Conservation (phyloP, 2,113 vertebrate genomes). For the Noctilio leporinus region DNA sequence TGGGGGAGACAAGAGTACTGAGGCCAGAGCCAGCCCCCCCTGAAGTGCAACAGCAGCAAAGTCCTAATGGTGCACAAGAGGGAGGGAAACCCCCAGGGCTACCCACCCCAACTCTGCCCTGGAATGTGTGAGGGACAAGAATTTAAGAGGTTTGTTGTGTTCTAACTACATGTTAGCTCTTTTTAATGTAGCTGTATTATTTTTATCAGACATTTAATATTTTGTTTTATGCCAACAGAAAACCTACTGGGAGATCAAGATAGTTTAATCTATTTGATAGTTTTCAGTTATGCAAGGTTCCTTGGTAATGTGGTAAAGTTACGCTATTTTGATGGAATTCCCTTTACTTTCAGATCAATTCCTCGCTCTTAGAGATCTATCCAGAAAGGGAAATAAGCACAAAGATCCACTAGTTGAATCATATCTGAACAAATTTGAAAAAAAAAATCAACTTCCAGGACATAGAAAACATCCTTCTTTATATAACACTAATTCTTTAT, state of each 20-base stretch:
- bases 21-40: slow-evolving; percentile 50
- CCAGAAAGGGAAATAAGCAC: background rate
- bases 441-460: background rate
- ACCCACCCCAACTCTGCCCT: slow-evolving; percentile 68
- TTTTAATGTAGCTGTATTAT: background rate
- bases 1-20: slow-evolving; percentile 46
- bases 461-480: background rate
- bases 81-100: slow-evolving; percentile 56
- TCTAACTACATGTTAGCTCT: background rate
- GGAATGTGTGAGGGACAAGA: slow-evolving; percentile 68
- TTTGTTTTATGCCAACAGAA: background rate
- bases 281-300: background rate
- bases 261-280: background rate
- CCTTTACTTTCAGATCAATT: background rate
- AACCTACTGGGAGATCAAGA: background rate
- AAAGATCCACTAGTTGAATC: background rate
- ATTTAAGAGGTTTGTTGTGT: background rate
- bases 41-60: slow-evolving; percentile 69
- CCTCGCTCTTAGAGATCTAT: background rate
- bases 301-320: background rate
- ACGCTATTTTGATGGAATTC: background rate
- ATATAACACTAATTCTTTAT: background rate
- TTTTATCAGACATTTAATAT: background rate
- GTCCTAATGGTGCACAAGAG: slow-evolving; percentile 65
- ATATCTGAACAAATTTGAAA: background rate